Base-by-base conservation (phyloP, 2,888 invertebrate species). In the Daptonema setosum region DNA sequence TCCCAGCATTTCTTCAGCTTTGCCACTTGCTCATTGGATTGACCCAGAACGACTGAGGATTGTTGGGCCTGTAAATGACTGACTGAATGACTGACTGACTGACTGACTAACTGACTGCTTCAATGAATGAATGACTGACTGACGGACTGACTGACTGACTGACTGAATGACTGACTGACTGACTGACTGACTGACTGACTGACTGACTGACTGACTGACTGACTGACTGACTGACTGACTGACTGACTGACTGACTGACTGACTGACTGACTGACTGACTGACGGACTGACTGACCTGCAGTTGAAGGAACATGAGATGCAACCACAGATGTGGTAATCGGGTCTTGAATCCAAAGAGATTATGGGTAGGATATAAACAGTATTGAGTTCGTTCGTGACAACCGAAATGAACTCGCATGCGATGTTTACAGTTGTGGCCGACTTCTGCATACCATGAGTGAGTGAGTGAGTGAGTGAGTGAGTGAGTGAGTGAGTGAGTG, bases 221-320 rank as follows among this genome's bases (percentile, higher is more conserved):
- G 35, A 11, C 11, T 35, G 11, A 8, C 8, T 11, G 35, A 35
- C 52, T 26, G 28, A 52, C 5, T 14, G 11, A 28, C 5, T 3
- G 5, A 5, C 28, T 22, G 22, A 54, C 58, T 55, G 67, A 79
- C 79, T n/a, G n/a, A n/a, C n/a, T n/a, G n/a, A n/a, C n/a, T n/a
- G n/a, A 35, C 35, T 35, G 35, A 11, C 11, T 35, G 11, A 8
- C 8, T 11, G 35, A 35, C 52, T 26, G 28, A 52, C 5, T 14
- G 11, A 28, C 5, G 8, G 5, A 5, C 28, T 22, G 22, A 54
- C 58, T 55, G 67, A 79, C 79, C 77, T 87, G 87, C 61, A 88
- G 79, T 60, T 87, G 85, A 55, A 91, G 79, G 74, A 91, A 90
- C 87, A 91, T 90, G 54, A 91, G 78, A 75, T 91, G 90, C 62